Evolutionary conservation across 2,113 vertebrate genomes (phyloP), one percentile per base, ranked within the genome.

Genomic region (Nanorana parkeri): DNA sequence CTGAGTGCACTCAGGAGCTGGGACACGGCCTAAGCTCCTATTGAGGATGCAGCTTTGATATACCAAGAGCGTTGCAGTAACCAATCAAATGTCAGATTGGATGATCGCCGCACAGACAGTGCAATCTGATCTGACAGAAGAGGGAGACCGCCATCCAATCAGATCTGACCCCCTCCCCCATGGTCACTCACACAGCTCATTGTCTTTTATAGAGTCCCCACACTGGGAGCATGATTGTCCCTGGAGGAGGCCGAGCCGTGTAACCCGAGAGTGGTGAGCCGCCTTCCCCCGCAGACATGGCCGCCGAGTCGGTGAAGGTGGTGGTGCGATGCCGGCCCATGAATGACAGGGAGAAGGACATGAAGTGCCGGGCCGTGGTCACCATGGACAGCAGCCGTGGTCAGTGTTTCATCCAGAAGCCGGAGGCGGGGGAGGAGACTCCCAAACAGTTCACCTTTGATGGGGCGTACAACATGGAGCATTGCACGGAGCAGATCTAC

Each of bases 381-480:
- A 86, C 87, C 3, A 83, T 94, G 88, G 95, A 95, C 78, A 85
- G 88, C 4, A 60, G 84, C 0, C 84, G 85, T 52, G 95, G 95
- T 51, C 93, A 92, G 85, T 96, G 95, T 86, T 95, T 93, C 84
- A 94, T 98, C 75, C 84, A 88, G 75, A 95, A 92, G 83, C 95
- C 95, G 0, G 68, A 87, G 0, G 89, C 89, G 0, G 0, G 68
- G 0, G 81, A 88, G 0, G 92, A 97, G 86, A 95, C 95, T 0
- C 93, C 95, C 0, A 95, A 96, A 84, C 95, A 94, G 86, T 96
- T 99, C 91, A 96, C 94, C 75, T 97, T 97, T 21, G 95, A 96
- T 0, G 96, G 95, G 83, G 94, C 91, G 0, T 96, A 96, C 88
- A 85, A 81, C 76, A 84, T 86, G 24, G 91, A 94, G 41, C 95